Conservation (phyloP, 1,140 invertebrate genomes). For the Vanessa atalanta region DNA sequence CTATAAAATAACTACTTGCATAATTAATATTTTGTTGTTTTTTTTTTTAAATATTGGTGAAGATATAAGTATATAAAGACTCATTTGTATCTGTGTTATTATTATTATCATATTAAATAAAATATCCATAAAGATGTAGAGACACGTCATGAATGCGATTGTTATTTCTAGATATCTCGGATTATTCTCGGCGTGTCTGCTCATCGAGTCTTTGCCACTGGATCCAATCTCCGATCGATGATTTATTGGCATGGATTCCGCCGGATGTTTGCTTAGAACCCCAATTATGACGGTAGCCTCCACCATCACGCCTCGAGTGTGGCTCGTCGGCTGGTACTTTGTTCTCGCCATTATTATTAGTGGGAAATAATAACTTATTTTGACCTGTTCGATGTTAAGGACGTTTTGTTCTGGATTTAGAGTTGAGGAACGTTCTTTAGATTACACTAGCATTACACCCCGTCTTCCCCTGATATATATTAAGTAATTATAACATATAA, state of each 20-base stretch:
- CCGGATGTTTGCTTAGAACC: conserved; percentile 71
- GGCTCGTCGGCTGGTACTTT: conserved; percentile 13
- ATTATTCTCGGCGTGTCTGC: conserved; percentile 23
- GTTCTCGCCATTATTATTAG: conserved; percentile 8
- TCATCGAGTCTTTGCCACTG: conserved; percentile 41
- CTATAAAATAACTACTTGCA: no score
- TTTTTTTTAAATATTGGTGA: no score
- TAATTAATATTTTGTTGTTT: no score
- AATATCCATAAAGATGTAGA: no score
- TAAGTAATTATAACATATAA: no score
- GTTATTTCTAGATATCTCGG: background rate
- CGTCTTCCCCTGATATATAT: no score
- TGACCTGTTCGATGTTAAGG: background rate
- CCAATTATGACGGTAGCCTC: conserved; percentile 57
- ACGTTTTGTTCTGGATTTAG: background rate
- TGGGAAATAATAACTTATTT: conserved; percentile 39
- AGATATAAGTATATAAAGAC: no score
- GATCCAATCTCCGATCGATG: conserved; percentile 61
- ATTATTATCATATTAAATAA: no score
- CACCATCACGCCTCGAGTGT: conserved; percentile 41
- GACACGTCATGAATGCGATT: no score
- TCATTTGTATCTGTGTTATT: no score
- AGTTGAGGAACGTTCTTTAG: background rate
- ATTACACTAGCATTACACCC: background rate
- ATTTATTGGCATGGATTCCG: conserved; percentile 61